Percentiles rank a stretch among this genome's conserved stretches.
These are phyloP conservation scores for Philaenus spumarius DNA, from an alignment of 1,140 invertebrate species.

Conservation along the genomic window DNA sequence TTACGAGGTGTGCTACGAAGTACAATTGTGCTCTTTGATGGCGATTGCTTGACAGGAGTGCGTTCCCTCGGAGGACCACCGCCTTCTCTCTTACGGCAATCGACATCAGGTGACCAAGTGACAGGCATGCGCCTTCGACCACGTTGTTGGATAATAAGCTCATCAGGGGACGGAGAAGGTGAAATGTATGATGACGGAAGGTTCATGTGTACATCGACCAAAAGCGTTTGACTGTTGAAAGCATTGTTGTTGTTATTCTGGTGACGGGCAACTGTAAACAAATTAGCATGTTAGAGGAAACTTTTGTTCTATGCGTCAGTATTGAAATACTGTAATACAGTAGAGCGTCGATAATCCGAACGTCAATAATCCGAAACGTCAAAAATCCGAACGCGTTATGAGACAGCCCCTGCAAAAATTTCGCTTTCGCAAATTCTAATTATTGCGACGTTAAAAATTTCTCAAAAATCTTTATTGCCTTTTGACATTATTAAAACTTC, in stretches of 20 bases:
- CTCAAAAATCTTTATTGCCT: too few relatives aligned
- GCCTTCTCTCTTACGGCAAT: conserved; percentile 44
- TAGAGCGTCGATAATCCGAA: too few relatives aligned
- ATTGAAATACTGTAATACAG: too few relatives aligned
- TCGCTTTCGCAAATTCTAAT: too few relatives aligned
- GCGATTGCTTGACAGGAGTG: conserved; percentile 39
- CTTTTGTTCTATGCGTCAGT: too few relatives aligned
- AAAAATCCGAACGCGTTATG: too few relatives aligned
- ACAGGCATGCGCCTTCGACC: conserved; percentile 42
- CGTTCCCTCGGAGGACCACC: conserved; percentile 36
- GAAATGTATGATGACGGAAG: conserved; percentile 36
- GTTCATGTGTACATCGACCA: conserved; percentile 16
- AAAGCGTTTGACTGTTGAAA: background rate
- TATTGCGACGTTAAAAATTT: too few relatives aligned
- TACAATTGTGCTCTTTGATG: conserved; percentile 44
- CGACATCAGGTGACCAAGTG: conserved; percentile 61
- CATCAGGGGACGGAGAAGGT: conserved; percentile 59
- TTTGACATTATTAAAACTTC: too few relatives aligned
- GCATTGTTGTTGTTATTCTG: conserved; percentile 11
- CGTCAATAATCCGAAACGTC: too few relatives aligned
- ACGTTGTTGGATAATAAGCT: conserved; percentile 60
- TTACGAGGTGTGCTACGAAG: conserved; percentile 54
- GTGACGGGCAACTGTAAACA: conserved; percentile 1
- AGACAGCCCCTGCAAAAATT: too few relatives aligned
- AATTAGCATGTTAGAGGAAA: too few relatives aligned